Conservation (phyloP, 2,113 vertebrate species). For the rabbit (Oryctolagus cuniculus) region DNA sequence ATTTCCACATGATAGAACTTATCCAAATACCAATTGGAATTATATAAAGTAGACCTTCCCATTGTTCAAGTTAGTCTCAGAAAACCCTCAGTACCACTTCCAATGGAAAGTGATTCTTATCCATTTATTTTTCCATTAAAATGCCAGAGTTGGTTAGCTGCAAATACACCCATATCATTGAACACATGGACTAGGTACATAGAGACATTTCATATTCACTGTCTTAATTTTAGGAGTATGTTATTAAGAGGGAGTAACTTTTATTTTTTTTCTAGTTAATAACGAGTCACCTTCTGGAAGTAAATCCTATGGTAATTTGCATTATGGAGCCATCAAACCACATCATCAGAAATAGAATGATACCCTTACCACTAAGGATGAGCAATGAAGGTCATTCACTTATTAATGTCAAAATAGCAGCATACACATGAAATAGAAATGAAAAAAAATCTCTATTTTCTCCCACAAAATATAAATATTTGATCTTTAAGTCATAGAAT, state of each 20-base stretch:
- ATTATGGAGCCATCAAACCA: background rate
- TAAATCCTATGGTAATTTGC: constrained; percentile 7
- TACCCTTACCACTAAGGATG: background rate
- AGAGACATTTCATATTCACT: background rate
- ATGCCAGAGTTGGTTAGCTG: background rate
- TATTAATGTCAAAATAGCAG: background rate
- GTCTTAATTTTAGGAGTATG: background rate
- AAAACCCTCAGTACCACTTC: background rate
- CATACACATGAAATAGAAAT: background rate
- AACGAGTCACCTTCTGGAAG: background rate
- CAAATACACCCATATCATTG: background rate
- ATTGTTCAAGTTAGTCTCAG: background rate
- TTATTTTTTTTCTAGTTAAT: constrained; percentile 21
- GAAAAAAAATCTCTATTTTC: background rate
- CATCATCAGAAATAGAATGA: background rate
- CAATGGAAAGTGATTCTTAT: background rate
- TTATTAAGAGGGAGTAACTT: constrained; percentile 31
- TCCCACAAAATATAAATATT: background rate
- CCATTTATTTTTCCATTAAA: background rate
- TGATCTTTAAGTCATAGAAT: background rate
- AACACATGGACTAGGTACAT: background rate
- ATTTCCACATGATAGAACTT: background rate
- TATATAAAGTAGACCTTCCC: background rate
- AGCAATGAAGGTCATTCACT: background rate
- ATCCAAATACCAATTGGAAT: background rate